phyloP scores from a whole-genome alignment of 2,113 vertebrate species.

The Plestiodon gilberti region DNA sequence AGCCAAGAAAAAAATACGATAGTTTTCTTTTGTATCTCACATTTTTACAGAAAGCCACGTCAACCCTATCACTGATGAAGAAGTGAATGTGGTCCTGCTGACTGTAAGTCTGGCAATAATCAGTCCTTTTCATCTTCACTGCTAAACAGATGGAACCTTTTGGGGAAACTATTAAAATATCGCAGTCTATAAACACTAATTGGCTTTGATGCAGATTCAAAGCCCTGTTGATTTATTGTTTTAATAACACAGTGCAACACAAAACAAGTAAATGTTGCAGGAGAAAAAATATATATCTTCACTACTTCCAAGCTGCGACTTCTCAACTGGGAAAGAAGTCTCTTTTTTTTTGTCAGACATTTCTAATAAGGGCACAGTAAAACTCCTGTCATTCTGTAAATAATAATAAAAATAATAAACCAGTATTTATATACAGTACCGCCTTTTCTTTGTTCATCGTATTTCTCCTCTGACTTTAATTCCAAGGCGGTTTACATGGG shows the following conservation, averaged over 20 bases:
- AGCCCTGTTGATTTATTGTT: background rate
- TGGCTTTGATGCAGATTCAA: conserved; percentile 18
- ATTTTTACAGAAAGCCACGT: conserved; percentile 27
- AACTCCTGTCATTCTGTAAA: background rate
- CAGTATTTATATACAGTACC: too few relatives aligned
- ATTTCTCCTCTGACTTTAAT: too few relatives aligned
- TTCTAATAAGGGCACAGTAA: background rate
- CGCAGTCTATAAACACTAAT: background rate
- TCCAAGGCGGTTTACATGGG: too few relatives aligned
- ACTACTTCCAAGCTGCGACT: background rate
- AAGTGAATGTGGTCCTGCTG: background rate
- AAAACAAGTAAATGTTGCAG: background rate
- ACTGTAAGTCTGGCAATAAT: background rate
- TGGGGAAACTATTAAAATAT: conserved; percentile 7
- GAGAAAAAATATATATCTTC: background rate
- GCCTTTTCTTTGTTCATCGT: too few relatives aligned
- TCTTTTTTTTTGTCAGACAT: background rate
- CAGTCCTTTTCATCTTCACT: background rate
- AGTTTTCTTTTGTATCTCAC: background rate
- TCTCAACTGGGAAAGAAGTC: background rate
- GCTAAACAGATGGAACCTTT: conserved; percentile 10
- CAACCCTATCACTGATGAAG: background rate
- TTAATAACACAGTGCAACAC: background rate
- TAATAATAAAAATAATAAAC: too few relatives aligned
- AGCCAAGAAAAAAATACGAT: conserved; percentile 1